Conservation (phyloP, 2,113 vertebrate genomes). For the Psittacula cyanocephala region DNA sequence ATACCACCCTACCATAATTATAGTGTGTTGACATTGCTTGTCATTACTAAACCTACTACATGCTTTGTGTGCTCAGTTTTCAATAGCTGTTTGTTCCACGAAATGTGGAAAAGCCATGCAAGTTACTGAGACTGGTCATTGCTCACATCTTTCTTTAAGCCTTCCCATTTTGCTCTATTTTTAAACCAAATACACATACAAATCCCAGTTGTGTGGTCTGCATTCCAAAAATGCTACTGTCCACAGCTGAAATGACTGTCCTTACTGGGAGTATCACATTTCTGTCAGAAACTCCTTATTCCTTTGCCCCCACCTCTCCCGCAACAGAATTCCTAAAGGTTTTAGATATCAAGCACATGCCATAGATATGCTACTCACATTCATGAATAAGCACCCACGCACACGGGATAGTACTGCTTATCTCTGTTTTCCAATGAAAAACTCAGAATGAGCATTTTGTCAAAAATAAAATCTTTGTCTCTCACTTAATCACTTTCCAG, state of each 20-base stretch:
- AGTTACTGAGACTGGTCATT: slow-evolving; percentile 12
- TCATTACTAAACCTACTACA: slow-evolving; percentile 54
- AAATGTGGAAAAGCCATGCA: slow-evolving; percentile 53
- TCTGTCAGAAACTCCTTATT: background rate
- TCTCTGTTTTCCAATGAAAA: background rate
- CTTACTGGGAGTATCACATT: background rate
- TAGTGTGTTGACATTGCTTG: slow-evolving; percentile 63
- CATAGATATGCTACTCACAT: background rate
- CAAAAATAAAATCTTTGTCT: background rate
- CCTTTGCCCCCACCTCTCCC: background rate
- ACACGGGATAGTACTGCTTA: background rate
- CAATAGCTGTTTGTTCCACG: slow-evolving; percentile 67
- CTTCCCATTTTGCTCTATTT: slow-evolving; percentile 40
- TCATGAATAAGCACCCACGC: background rate
- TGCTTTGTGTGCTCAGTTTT: slow-evolving; percentile 60
- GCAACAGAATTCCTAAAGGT: background rate
- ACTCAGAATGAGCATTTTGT: background rate
- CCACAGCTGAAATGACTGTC: slow-evolving; percentile 8
- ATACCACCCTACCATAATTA: slow-evolving; percentile 70
- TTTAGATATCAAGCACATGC: background rate
- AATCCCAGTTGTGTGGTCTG: slow-evolving; percentile 12
- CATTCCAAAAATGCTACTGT: slow-evolving; percentile 10
- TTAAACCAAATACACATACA: background rate
- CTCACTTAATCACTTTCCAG: background rate
- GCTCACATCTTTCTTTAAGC: slow-evolving; percentile 27